Evolutionary conservation across 2,888 invertebrate species (phyloP), one percentile per base, ranked within the genome.

Genomic region (Acleris sparsana): DNA sequence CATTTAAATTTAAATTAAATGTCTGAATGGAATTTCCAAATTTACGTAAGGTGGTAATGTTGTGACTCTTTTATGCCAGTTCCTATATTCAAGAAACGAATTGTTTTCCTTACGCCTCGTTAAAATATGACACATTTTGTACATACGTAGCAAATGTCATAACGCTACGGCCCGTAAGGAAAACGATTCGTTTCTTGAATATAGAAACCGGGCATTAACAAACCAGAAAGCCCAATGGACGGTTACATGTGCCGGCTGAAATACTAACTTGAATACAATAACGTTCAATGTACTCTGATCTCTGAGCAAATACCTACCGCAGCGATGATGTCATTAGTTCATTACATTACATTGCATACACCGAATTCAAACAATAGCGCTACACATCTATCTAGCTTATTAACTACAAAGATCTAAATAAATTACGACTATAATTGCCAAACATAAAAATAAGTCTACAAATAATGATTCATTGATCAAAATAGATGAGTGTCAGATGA

Each of bases 401-500:
- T 43, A 11, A 49, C n/a, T 25, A 53, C 18, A 64, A 46, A 39
- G 13, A 56, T 29, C 5, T 46, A n/a, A 59, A 48, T 43, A 43
- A 7, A 11, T 20, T 20, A 55, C 55, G 44, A 7, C 55, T 62
- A 55, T 48, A 60, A 56, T 39, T 65, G 60, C 51, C 53, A 66
- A 69, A 65, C 58, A 64, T 53, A 62, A 59, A 67, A 25, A 20
- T 44, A 61, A 65, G 11, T 61, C 63, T 58, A 63, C 20, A 29
- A 63, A 58, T 29, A 59, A 64, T 29, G 17, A 63, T 46, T 18
- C 43, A 53, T 25, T 46, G 11, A 53, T 33, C 9, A 55, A 55
- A 55, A 60, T 55, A 56, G 58, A 63, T 63, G 67, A 22, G 55
- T 63, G 60, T 51, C 55, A 62, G 61, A 68, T 61, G 64, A 75